phyloP scores from a whole-genome alignment of 1,140 invertebrate species.

The Aphelenchoides besseyi region DNA sequence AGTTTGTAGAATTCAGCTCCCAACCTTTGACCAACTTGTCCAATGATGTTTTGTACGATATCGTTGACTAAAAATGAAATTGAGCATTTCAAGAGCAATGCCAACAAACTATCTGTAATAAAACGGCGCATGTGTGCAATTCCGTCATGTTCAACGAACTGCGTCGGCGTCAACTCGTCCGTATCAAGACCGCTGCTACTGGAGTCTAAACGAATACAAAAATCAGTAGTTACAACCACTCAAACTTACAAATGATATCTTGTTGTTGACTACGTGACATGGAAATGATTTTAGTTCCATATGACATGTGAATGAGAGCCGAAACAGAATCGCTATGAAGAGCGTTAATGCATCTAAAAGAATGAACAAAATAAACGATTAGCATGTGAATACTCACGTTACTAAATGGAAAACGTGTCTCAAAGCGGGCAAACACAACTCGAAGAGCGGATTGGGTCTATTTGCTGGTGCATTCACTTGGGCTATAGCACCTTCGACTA shows the following conservation, averaged over 20 bases:
- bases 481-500: slow-evolving; percentile 48
- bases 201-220: slow-evolving; percentile 11
- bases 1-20: slow-evolving; percentile 40
- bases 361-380: background rate
- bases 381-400: slow-evolving; percentile 27
- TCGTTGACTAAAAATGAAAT: slow-evolving; percentile 25
- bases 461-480: slow-evolving; percentile 46
- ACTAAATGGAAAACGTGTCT: slow-evolving; percentile 39
- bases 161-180: slow-evolving; percentile 23
- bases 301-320: slow-evolving; percentile 37
- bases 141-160: slow-evolving; percentile 19
- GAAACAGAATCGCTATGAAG: slow-evolving; percentile 31
- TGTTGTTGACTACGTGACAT: slow-evolving; percentile 48
- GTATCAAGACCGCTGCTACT: slow-evolving; percentile 16
- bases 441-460: slow-evolving; percentile 34
- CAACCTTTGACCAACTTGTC: slow-evolving; percentile 39
- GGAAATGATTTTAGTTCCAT: slow-evolving; percentile 37
- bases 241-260: slow-evolving; percentile 45
- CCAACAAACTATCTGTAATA: slow-evolving; percentile 27
- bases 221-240: background rate
- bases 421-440: slow-evolving; percentile 33
- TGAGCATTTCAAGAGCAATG: too few species aligned
- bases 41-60: slow-evolving; percentile 48
- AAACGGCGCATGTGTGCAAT: slow-evolving; percentile 33
- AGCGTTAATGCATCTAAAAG: slow-evolving; percentile 41